Percentiles rank a stretch among this genome's conserved stretches.
Conservation (phyloP, 2,797 vertebrate genomes). For the Prionace glauca region DNA sequence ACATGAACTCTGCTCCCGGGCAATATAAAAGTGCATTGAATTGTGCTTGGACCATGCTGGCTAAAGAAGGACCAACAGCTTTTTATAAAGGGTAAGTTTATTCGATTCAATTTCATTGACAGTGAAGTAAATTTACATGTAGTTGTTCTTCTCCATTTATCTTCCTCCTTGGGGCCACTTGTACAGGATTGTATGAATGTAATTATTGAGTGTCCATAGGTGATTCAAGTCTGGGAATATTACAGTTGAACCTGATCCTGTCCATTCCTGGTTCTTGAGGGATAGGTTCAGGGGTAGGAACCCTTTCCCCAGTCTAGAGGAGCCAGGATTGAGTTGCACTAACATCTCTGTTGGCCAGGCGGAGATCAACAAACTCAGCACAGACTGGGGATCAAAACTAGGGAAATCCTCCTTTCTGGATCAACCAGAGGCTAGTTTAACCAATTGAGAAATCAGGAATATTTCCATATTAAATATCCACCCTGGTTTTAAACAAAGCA, state of each 20-base stretch:
- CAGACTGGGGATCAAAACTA: background rate
- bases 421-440: background rate
- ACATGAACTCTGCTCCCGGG: slow-evolving; percentile 78
- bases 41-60: slow-evolving; percentile 73
- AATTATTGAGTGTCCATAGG: background rate
- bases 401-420: background rate
- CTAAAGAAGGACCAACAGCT: slow-evolving; percentile 72
- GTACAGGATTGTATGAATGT: background rate
- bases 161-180: background rate
- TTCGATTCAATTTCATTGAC: background rate
- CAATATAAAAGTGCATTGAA: slow-evolving; percentile 70
- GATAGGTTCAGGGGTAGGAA: background rate
- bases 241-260: background rate
- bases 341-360: background rate
- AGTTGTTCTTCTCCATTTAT: background rate
- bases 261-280: background rate
- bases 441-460: background rate
- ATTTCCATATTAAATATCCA: background rate
- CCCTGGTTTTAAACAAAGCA: background rate
- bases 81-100: slow-evolving; percentile 78
- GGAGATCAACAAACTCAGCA: background rate
- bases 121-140: background rate
- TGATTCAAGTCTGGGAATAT: background rate
- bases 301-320: background rate
- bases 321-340: background rate